Evolutionary conservation across 2,888 invertebrate genomes (phyloP).

Genomic region (Furcula furcula): DNA sequence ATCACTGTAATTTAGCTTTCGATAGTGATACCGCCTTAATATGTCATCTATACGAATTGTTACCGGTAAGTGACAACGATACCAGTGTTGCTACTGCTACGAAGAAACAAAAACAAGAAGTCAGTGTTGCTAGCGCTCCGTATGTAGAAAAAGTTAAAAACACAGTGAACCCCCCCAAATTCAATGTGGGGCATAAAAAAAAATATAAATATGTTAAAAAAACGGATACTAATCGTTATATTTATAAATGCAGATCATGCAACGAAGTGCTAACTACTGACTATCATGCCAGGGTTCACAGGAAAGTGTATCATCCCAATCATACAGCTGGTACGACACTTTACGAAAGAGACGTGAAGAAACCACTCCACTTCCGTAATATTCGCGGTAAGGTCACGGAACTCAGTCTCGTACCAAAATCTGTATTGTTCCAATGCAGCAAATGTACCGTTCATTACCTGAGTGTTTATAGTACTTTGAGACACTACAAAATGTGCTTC

Average conservation of each 20-base stretch:
- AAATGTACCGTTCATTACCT: conserved; percentile 37
- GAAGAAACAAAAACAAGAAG: not conserved
- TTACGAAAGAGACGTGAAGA: no score
- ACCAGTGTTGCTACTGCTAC: not conserved
- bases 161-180: no score
- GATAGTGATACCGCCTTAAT: conserved; percentile 38
- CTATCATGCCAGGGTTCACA: conserved; percentile 11
- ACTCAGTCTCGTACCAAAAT: conserved; percentile 36
- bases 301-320: conserved; percentile 3
- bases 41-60: conserved; percentile 45
- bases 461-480: conserved; percentile 14
- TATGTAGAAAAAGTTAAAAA: no score
- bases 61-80: conserved; percentile 26
- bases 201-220: not conserved
- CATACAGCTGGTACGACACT: no score
- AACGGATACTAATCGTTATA: not conserved
- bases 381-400: no score
- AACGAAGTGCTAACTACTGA: conserved; percentile 7
- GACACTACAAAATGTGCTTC: conserved; percentile 20
- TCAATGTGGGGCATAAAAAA: not conserved
- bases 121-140: not conserved
- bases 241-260: conserved; percentile 18
- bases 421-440: conserved; percentile 36
- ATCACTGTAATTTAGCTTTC: conserved; percentile 45
- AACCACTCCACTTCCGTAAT: no score